phyloP scores from a whole-genome alignment of 2,113 vertebrate species.

The Pseudopodoces humilis region DNA sequence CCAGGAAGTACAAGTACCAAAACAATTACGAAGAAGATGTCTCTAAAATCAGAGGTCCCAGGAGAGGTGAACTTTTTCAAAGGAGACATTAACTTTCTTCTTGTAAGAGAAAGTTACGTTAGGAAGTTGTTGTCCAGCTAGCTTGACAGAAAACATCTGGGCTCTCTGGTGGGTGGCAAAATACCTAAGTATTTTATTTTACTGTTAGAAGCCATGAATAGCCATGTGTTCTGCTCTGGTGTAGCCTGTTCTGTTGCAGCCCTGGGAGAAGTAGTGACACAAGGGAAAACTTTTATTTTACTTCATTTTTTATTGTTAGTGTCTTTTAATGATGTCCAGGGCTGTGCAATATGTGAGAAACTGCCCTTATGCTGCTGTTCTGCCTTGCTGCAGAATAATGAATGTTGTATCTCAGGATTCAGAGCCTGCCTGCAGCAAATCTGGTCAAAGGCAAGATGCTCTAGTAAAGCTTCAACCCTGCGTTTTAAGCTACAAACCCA shows the following conservation, averaged over 20 bases:
- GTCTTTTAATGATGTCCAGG: not conserved
- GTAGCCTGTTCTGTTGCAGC: not conserved
- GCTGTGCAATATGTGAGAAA: not conserved
- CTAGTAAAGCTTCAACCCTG: not conserved
- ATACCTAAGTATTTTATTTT: not conserved
- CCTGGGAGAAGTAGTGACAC: not conserved
- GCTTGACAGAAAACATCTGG: conserved; percentile 8
- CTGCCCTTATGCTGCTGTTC: not conserved
- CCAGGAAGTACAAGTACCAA: conserved; percentile 3
- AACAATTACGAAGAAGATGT: conserved; percentile 35
- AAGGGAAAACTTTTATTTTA: not conserved
- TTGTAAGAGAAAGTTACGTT: conserved; percentile 34
- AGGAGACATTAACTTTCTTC: conserved; percentile 14
- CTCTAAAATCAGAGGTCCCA: conserved; percentile 35
- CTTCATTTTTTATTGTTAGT: not conserved
- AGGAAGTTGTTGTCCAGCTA: not conserved
- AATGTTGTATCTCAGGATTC: not conserved
- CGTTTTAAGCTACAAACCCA: not conserved
- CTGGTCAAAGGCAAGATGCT: not conserved
- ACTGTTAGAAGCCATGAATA: not conserved
- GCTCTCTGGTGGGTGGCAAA: conserved; percentile 5
- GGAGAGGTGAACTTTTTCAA: conserved; percentile 49
- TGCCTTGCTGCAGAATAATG: not conserved
- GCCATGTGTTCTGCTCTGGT: not conserved
- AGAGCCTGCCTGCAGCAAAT: not conserved